Conservation (phyloP, 1,140 invertebrate species). For the Leptestheria dahalacensis region DNA sequence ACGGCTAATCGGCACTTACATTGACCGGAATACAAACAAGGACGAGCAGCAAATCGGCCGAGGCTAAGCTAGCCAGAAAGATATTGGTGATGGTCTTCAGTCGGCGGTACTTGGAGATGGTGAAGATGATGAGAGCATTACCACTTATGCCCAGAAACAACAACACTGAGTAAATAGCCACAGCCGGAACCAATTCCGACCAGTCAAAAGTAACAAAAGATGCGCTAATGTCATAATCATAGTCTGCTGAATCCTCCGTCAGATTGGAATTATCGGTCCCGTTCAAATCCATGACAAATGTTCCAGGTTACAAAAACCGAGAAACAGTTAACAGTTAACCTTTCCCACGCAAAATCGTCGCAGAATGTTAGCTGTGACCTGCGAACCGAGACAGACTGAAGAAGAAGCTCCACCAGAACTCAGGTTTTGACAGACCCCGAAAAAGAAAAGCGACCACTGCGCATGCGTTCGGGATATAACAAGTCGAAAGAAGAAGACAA, state of each 20-base stretch:
- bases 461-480: too few relatives aligned
- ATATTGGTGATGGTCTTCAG: constrained; percentile 51
- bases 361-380: too few relatives aligned
- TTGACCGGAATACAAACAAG: constrained; percentile 58
- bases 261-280: background rate
- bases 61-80: constrained; percentile 50
- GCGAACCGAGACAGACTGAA: too few relatives aligned
- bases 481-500: too few relatives aligned
- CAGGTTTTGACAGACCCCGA: too few relatives aligned
- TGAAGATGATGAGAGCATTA: constrained; percentile 42
- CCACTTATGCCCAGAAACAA: constrained; percentile 44
- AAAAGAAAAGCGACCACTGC: too few relatives aligned
- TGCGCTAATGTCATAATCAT: constrained; percentile 32
- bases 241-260: constrained; percentile 17
- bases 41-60: constrained; percentile 54
- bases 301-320: too few relatives aligned
- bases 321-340: too few relatives aligned
- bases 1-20: constrained; percentile 31
- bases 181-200: constrained; percentile 39
- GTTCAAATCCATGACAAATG: background rate
- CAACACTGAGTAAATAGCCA: constrained; percentile 45
- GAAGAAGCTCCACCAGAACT: too few relatives aligned
- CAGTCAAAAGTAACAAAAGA: constrained; percentile 32
- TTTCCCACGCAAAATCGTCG: too few relatives aligned
- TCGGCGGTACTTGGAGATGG: constrained; percentile 33